A percentile compares a stretch with the other conserved stretches of the same genome.
phyloP scores from a whole-genome alignment of 2,113 vertebrate species.

The Poeciliopsis turrubarensis region DNA sequence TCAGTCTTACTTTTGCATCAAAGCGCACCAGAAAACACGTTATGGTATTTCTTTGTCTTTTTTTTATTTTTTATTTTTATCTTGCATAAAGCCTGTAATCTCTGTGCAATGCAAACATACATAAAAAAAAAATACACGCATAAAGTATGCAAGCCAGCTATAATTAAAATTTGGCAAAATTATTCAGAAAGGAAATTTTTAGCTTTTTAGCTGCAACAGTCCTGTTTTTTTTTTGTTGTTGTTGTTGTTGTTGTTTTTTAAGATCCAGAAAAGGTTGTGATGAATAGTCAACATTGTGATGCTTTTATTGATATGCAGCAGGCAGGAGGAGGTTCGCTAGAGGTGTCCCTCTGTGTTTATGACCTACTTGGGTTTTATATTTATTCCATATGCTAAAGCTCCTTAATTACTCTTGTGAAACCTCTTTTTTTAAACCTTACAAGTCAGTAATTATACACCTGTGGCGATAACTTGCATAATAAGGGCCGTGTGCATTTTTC shows the following conservation, averaged over 20 bases:
- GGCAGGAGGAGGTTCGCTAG: conserved; percentile 26
- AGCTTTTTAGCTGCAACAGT: conserved; percentile 1
- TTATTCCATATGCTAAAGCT: conserved; percentile 35
- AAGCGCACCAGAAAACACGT: conserved; percentile 54
- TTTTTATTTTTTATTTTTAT: not conserved
- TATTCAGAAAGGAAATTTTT: not conserved
- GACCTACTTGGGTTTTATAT: conserved; percentile 33
- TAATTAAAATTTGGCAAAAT: not conserved
- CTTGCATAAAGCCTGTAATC: conserved; percentile 46
- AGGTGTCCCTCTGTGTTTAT: conserved; percentile 50
- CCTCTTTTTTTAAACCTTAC: conserved; percentile 22
- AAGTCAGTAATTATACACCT: conserved; percentile 41
- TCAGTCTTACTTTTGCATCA: conserved; percentile 60
- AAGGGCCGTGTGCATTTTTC: not conserved
- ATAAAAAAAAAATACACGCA: not conserved
- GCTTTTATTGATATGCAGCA: conserved; percentile 33
- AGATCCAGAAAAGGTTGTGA: not conserved
- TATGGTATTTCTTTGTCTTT: conserved; percentile 3
- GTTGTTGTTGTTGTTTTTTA: no score
- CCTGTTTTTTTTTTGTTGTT: no score
- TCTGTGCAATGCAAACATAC: conserved; percentile 38
- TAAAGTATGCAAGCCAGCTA: conserved; percentile 7
- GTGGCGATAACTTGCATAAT: conserved; percentile 18
- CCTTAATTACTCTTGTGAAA: conserved; percentile 45
- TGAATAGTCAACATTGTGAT: conserved; percentile 30